phyloP scores from a whole-genome alignment of 1,140 invertebrate species.

The Chymomyza costata region DNA sequence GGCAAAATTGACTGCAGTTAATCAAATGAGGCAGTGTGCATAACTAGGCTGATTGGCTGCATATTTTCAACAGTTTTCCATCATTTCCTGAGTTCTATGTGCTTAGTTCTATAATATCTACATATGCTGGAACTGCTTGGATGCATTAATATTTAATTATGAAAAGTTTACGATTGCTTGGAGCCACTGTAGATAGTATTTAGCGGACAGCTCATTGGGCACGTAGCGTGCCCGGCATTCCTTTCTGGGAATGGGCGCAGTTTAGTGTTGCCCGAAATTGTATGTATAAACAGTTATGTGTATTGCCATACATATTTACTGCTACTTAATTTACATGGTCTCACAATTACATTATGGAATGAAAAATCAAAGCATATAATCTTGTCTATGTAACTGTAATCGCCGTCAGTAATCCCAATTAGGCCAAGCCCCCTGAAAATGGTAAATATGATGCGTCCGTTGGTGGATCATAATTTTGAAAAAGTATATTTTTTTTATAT shows the following conservation, averaged over 20 bases:
- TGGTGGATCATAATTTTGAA: conserved; percentile 51
- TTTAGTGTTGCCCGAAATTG: conserved; percentile 36
- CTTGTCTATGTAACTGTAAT: conserved; percentile 50
- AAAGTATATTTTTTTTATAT: conserved; percentile 44
- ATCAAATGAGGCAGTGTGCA: too few species aligned
- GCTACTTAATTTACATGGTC: conserved; percentile 53
- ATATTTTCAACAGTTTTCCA: too few species aligned
- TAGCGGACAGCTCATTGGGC: conserved; percentile 22
- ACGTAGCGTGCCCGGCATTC: conserved; percentile 45
- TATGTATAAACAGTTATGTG: conserved; percentile 64
- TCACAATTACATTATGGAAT: conserved; percentile 40
- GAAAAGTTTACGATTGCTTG: too few species aligned
- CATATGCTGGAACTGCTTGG: too few species aligned
- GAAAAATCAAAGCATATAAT: conserved; percentile 8
- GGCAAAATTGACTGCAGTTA: too few species aligned
- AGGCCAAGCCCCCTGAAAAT: conserved; percentile 41
- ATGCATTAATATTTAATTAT: too few species aligned
- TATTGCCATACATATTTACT: conserved; percentile 15
- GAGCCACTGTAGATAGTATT: too few species aligned
- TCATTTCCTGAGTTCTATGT: too few species aligned
- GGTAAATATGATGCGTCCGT: conserved; percentile 44
- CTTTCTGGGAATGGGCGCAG: conserved; percentile 47
- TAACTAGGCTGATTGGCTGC: too few species aligned
- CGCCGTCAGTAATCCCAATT: conserved; percentile 28
- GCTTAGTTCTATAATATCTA: too few species aligned